Base-by-base conservation (phyloP, 2,888 invertebrate species). In the Barypeithes pellucidus region DNA sequence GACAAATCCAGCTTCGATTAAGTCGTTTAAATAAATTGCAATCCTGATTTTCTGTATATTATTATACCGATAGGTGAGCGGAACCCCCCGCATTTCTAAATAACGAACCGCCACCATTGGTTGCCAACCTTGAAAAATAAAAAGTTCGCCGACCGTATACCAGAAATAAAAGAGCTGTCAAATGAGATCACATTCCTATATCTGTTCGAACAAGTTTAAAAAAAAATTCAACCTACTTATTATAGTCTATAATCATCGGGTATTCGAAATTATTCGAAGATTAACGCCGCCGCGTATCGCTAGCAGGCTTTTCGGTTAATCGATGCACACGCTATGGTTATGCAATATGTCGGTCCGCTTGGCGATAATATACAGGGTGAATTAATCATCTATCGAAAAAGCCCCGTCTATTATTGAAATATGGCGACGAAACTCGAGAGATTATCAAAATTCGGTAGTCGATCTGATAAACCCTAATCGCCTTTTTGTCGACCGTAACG, bases 391-490 rank as follows among this genome's bases (percentile, higher is more conserved):
- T 2, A 29, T 29, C n/a, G n/a, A n/a, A n/a, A n/a, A n/a, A n/a
- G n/a, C n/a, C n/a, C n/a, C n/a, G n/a, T n/a, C 18, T 11, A 20
- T 11, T 20, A 47, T 11, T 47, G 20, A 20, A 20, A 20, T 50
- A 50, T 50, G 50, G 24, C 50, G 50, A 50, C 50, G 24, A 50
- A 24, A 24, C 50, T 14, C 0, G 5, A 47, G 22, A 20, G 33
- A 57, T 57, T 33, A 33, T 57, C 5, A 33, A 18, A 33, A 57
- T 57, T 33, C 54, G 3, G 54, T n/a, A 57, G 33, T 33, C 18
- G 54, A 52, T 76, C 76, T 43, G 63, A 63, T 63, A 47, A 47
- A 24, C 18, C 16, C 62, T 62, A 45, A 62, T 45, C 45, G 8
- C 11, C 62, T 62, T 62, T 62, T 2, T 62, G 62, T 45, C 16